Percentiles rank a stretch among this genome's conserved stretches.
These are phyloP conservation scores for Sebastes kiyomatsui DNA, from an alignment of 2,797 vertebrate species.

Conservation along the genomic window DNA sequence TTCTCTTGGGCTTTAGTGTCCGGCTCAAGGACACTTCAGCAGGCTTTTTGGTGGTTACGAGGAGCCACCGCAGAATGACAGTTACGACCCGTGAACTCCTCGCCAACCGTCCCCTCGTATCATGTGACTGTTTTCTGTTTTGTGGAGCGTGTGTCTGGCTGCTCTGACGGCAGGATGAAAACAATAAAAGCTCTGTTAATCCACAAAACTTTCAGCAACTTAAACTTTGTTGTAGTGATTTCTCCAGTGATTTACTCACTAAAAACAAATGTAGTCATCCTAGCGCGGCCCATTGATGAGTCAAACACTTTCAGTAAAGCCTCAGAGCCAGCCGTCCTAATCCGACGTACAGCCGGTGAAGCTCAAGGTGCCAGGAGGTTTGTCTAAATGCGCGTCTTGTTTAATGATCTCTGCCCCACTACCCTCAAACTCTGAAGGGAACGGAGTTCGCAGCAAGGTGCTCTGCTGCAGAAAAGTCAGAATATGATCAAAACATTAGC, in stretches of 20 bases:
- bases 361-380: slow-evolving; percentile 56
- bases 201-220: not conserved
- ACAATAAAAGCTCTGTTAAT: not conserved
- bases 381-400: slow-evolving; percentile 33
- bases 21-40: not conserved
- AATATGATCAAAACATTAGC: not conserved
- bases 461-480: not conserved
- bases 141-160: not conserved
- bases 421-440: slow-evolving; percentile 61
- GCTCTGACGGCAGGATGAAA: not conserved
- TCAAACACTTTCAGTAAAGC: slow-evolving; percentile 34
- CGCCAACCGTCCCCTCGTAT: not conserved
- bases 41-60: not conserved
- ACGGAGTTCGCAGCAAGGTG: not conserved
- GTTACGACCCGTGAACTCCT: not conserved
- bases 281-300: slow-evolving; percentile 33
- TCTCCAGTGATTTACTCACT: not conserved
- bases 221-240: not conserved
- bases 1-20: not conserved
- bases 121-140: not conserved
- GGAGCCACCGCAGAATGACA: not conserved
- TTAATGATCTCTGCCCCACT: slow-evolving; percentile 70
- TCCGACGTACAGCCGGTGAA: slow-evolving; percentile 56
- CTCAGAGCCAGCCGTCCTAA: slow-evolving; percentile 45
- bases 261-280: not conserved